These are phyloP conservation scores for Pygocentrus nattereri DNA, from an alignment of 2,797 vertebrate genomes.

Conservation along the genomic window DNA sequence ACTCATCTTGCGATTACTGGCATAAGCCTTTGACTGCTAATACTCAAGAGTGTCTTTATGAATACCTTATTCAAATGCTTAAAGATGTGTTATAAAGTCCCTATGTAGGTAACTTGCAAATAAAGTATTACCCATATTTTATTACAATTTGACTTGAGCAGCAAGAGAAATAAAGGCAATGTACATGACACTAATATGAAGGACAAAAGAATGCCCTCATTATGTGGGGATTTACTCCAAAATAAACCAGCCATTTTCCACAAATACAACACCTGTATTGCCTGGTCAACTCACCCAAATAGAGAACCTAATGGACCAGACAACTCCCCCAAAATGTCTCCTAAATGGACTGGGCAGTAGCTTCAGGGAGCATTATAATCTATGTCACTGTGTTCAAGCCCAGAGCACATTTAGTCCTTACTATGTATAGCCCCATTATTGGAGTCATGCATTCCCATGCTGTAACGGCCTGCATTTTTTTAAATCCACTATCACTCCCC, in stretches of 20 bases:
- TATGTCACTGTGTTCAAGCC: slow-evolving; percentile 25
- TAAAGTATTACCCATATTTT: too few species aligned
- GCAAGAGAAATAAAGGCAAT: background rate
- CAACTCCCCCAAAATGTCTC: background rate
- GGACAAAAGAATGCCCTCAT: background rate
- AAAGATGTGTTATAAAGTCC: too few species aligned
- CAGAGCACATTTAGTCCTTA: slow-evolving; percentile 25
- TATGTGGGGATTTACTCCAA: background rate
- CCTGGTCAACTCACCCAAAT: background rate
- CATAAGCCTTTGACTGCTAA: too few species aligned
- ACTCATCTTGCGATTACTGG: too few species aligned
- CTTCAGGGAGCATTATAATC: slow-evolving; percentile 2
- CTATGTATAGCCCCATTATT: slow-evolving; percentile 25
- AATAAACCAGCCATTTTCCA: background rate
- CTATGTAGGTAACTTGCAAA: too few species aligned
- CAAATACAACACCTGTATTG: background rate
- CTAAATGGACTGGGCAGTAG: slow-evolving; percentile 16
- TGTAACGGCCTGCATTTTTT: background rate
- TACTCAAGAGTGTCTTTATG: too few species aligned
- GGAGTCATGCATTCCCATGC: slow-evolving; percentile 7
- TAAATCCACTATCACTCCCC: background rate
- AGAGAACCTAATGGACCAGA: background rate
- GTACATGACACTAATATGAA: background rate
- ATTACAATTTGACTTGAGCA: too few species aligned
- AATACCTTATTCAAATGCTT: too few species aligned